Evolutionary conservation across 2,113 vertebrate species (phyloP).

Genomic region (Toxotes jaculatrix): DNA sequence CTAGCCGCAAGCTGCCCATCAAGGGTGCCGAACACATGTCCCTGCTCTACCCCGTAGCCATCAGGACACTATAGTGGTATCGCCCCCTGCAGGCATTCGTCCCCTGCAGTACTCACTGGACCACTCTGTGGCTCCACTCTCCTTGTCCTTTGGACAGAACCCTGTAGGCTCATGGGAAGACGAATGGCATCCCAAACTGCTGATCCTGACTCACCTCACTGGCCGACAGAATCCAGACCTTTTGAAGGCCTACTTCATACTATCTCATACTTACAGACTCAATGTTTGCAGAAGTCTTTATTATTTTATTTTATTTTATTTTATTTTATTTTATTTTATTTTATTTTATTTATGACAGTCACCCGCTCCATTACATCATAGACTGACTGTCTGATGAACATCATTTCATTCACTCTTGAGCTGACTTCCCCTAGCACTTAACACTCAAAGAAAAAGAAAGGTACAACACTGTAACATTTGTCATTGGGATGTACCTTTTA

Average conservation of each 20-base stretch:
- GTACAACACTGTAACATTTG: constrained; percentile 60
- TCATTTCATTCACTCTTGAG: constrained; percentile 66
- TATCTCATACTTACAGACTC: constrained; percentile 58
- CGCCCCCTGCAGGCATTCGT: constrained; percentile 40
- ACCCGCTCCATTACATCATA: constrained; percentile 47
- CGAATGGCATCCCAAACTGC: constrained; percentile 65
- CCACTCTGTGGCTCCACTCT: constrained; percentile 34
- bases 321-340: constrained; percentile 75
- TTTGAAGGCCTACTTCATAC: constrained; percentile 60
- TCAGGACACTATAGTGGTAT: constrained; percentile 91
- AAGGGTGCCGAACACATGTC: constrained; percentile 99
- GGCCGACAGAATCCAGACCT: constrained; percentile 61
- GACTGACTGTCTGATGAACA: constrained; percentile 60
- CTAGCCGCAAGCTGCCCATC: constrained; percentile 98
- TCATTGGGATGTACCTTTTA: constrained; percentile 47
- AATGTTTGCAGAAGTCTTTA: constrained; percentile 50
- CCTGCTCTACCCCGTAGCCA: constrained; percentile 96
- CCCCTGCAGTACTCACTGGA: constrained; percentile 49
- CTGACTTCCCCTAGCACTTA: constrained; percentile 69
- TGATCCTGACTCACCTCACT: constrained; percentile 73
- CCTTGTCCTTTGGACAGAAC: constrained; percentile 34
- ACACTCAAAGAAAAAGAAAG: constrained; percentile 62
- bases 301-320: constrained; percentile 68
- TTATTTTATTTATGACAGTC: constrained; percentile 77
- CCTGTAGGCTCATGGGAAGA: constrained; percentile 49